Evolutionary conservation across 2,113 vertebrate genomes (phyloP), one percentile per base, ranked within the genome.

Genomic region (Proteles cristata): DNA sequence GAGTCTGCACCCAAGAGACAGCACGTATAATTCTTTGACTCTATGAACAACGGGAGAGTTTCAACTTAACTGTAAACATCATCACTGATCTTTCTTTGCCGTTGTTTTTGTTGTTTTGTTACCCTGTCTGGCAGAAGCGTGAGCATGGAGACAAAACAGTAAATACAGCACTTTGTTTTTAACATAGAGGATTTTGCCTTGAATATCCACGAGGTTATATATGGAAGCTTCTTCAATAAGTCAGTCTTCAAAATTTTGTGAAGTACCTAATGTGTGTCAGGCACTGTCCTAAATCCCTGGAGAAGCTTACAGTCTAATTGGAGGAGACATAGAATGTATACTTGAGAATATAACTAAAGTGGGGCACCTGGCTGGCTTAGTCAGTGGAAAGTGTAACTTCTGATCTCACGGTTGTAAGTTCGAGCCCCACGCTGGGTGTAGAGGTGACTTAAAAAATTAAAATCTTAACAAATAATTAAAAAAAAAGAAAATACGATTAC

Each of bases 241-340:
- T 84, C 39, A 84, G 16, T 50, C 66, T 94, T 86, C 77, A 96
- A 11, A 53, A 93, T 77, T 90, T 92, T 91, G 48, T 90, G 77
- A 93, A 76, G 48, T 14, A 85, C 43, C 84, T 82, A 26, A 76
- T 82, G 31, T 50, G 5, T 84, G 25, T 61, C 80, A 87, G 48
- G 43, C 9, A 15, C 28, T 95, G 19, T 91, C 26, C 48, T 65
- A 63, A 66, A 45, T 61, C 55, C 35, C 31, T 58, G 58, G 48
- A 91, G 71, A 35, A 91, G 21, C 71, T 94, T 94, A 43, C 2
- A 68, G 3, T 65, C 63, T 94, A 89, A 55, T 85, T 66, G 33
- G 25, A 94, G 39, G 55, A 95, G 50, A 73, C 12, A 26, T 5
- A 66, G 48, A 48, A 45, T 86, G 53, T 77, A 71, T 2, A 71